phyloP scores from a whole-genome alignment of 2,888 invertebrate species.

The Apamea crenata region DNA sequence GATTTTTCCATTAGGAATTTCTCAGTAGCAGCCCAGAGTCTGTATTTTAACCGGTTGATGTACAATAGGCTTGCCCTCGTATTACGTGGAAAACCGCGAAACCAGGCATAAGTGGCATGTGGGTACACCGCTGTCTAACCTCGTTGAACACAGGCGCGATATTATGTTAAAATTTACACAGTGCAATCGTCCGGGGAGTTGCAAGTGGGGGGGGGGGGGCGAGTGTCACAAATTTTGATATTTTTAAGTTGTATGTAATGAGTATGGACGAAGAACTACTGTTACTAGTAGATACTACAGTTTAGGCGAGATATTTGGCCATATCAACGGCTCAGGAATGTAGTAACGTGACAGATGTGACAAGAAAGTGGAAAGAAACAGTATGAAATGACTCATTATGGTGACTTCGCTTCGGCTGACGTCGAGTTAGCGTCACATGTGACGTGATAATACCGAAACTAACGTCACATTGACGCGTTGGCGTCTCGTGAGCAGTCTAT shows the following conservation, averaged over 20 bases:
- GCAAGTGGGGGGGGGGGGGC: neutral
- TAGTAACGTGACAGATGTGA: neutral
- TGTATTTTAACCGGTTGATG: neutral
- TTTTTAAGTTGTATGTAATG: neutral
- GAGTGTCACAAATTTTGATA: neutral
- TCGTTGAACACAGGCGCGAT: neutral
- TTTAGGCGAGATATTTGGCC: neutral
- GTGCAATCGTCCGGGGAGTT: neutral
- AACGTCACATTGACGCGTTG: constrained; percentile 10
- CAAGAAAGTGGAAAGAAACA: constrained; percentile 4
- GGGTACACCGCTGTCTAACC: neutral
- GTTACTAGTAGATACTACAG: neutral
- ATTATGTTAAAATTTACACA: neutral
- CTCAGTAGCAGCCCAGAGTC: neutral
- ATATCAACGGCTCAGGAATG: neutral
- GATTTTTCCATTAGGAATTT: neutral
- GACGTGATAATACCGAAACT: constrained; percentile 16
- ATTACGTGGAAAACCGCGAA: neutral
- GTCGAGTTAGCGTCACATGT: constrained; percentile 18
- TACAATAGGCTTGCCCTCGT: neutral
- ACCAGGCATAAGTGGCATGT: neutral
- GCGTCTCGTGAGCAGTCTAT: neutral
- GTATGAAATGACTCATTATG: constrained; percentile 1
- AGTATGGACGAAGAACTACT: neutral
- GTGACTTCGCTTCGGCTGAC: constrained; percentile 14